Evolutionary conservation across 2,888 invertebrate species (phyloP).

Genomic region (Cataglyphis albicans): DNA sequence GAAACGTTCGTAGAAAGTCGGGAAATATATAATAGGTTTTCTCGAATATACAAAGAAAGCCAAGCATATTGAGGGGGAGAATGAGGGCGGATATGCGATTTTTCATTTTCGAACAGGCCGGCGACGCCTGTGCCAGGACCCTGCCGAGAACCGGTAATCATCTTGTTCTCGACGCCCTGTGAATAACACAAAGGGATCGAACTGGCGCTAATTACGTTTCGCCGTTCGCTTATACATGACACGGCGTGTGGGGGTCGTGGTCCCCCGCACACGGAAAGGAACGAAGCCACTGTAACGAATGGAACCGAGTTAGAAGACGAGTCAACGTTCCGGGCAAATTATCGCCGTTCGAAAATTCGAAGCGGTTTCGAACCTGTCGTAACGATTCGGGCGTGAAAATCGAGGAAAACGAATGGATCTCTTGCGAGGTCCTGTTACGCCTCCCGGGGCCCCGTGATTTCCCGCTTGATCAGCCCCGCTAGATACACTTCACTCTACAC

Average conservation of each 20-base stretch:
- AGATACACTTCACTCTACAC: conserved; percentile 44
- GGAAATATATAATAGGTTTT: conserved; percentile 18
- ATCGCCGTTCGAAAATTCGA: conserved; percentile 51
- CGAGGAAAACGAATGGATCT: conserved; percentile 55
- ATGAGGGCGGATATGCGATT: conserved; percentile 53
- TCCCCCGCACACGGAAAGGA: neutral
- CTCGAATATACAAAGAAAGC: conserved; percentile 12
- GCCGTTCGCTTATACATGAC: conserved; percentile 56
- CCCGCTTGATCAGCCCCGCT: conserved; percentile 38
- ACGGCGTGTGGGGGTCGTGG: conserved; percentile 29
- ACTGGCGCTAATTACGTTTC: conserved; percentile 82
- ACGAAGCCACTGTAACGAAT: conserved; percentile 60
- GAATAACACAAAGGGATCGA: conserved; percentile 81
- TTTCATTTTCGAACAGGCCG: conserved; percentile 66
- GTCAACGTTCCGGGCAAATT: conserved; percentile 54
- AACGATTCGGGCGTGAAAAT: conserved; percentile 62
- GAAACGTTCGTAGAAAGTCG: conserved; percentile 31
- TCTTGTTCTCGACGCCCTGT: conserved; percentile 80
- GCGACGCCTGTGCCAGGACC: conserved; percentile 49
- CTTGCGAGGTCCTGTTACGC: conserved; percentile 61
- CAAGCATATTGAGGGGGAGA: neutral
- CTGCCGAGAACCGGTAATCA: conserved; percentile 76
- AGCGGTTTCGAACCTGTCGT: conserved; percentile 29
- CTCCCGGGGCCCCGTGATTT: conserved; percentile 57
- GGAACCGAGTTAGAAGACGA: conserved; percentile 37